A percentile compares a stretch with the other conserved stretches of the same genome.
These are phyloP conservation scores for Celastrina argiolus DNA, from an alignment of 2,888 invertebrate species.

Conservation along the genomic window DNA sequence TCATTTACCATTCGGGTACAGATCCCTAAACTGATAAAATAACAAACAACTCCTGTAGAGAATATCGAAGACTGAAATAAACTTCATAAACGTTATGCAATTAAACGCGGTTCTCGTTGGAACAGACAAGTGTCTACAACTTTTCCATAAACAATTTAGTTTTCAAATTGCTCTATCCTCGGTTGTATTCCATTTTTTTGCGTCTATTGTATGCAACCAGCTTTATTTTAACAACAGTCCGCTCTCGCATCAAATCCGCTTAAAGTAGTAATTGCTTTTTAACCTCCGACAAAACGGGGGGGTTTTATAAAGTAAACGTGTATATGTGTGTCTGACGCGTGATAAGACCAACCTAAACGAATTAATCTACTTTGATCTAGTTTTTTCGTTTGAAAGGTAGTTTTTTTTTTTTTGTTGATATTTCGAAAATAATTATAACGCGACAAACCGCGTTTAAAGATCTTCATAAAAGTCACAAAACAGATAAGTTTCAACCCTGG, in stretches of 20 bases:
- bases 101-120: background rate
- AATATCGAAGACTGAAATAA: background rate
- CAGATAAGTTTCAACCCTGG: too few relatives aligned
- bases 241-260: background rate
- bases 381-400: too few relatives aligned
- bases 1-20: too few relatives aligned
- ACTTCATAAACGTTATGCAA: background rate
- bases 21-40: background rate
- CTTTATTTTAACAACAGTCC: background rate
- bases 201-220: background rate
- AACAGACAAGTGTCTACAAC: background rate
- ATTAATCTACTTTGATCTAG: too few relatives aligned
- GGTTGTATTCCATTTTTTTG: background rate
- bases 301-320: background rate
- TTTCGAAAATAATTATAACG: too few relatives aligned
- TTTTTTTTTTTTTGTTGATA: too few relatives aligned
- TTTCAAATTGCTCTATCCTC: background rate
- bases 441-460: too few relatives aligned
- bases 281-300: too few relatives aligned
- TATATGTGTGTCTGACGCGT: too few relatives aligned
- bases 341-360: too few relatives aligned
- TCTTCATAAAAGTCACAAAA: too few relatives aligned
- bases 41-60: background rate
- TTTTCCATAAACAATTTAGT: background rate
- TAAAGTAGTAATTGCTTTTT: background rate